Conservation (phyloP, 2,113 vertebrate species). For the Melanostigma gelatinosum region DNA sequence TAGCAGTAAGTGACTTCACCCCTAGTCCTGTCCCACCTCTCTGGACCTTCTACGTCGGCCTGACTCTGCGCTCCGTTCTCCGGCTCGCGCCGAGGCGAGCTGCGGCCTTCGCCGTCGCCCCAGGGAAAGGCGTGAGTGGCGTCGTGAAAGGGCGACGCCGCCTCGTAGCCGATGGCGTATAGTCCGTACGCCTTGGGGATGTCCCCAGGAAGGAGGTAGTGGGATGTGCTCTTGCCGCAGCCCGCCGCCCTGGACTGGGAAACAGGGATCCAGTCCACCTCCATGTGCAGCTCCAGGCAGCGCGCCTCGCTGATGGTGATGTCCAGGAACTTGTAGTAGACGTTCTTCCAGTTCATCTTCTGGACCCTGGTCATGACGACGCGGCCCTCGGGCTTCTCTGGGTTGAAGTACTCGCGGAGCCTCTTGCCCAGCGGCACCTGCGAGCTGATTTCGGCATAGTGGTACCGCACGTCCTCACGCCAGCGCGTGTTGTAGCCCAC, state of each 20-base stretch:
- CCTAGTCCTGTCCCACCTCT: conserved; percentile 65
- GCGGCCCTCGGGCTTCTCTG: conserved; percentile 93
- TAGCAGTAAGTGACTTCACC: conserved; percentile 92
- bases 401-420: conserved; percentile 97
- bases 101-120: conserved; percentile 41
- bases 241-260: conserved; percentile 88
- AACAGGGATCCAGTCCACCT: conserved; percentile 95
- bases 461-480: conserved; percentile 96
- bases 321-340: conserved; percentile 98
- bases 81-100: conserved; percentile 75
- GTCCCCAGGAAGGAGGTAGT: conserved; percentile 94
- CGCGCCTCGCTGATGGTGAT: conserved; percentile 97
- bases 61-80: conserved; percentile 42
- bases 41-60: conserved; percentile 40
- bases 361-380: conserved; percentile 96
- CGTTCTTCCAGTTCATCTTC: conserved; percentile 99
- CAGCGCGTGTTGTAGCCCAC: conserved; percentile 98
- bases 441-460: conserved; percentile 97
- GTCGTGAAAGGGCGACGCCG: conserved; percentile 63
- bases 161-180: conserved; percentile 93
- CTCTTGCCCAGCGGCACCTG: conserved; percentile 96
- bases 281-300: conserved; percentile 97
- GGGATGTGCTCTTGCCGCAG: conserved; percentile 85
- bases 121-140: conserved; percentile 34
- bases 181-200: conserved; percentile 95